phyloP scores from a whole-genome alignment of 2,888 invertebrate genomes.

The Ennomos quercinarius region DNA sequence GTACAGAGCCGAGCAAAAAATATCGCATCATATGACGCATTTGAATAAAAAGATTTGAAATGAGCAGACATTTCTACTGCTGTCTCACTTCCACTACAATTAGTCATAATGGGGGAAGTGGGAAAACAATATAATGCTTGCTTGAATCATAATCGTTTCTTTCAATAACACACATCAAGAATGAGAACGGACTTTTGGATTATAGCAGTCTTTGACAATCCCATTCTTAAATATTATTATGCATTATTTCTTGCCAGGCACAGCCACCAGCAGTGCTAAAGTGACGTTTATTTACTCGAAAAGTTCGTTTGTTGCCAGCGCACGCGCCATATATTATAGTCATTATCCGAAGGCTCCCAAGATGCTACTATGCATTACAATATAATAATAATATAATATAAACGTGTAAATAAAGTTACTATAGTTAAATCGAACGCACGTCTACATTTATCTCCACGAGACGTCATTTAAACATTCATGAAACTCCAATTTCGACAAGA shows the following conservation, averaged over 20 bases:
- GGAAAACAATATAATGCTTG: too few species aligned
- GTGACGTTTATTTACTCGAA: slow-evolving; percentile 19
- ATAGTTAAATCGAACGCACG: slow-evolving; percentile 74
- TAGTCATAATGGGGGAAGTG: too few species aligned
- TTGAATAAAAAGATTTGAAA: too few species aligned
- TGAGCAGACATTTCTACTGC: too few species aligned
- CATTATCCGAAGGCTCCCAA: slow-evolving; percentile 75
- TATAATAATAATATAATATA: slow-evolving; percentile 63
- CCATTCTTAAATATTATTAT: neutral
- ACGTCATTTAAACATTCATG: slow-evolving; percentile 70
- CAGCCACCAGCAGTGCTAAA: neutral
- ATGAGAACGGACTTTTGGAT: too few species aligned
- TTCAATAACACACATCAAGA: neutral
- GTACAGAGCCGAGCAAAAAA: neutral
- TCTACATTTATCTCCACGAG: slow-evolving; percentile 67
- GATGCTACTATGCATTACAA: slow-evolving; percentile 77
- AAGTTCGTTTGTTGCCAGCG: slow-evolving; percentile 64
- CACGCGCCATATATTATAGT: slow-evolving; percentile 60
- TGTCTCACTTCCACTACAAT: too few species aligned
- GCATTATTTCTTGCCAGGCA: neutral
- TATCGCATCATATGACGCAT: neutral
- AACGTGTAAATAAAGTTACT: slow-evolving; percentile 84
- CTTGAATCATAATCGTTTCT: too few species aligned
- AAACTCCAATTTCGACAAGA: slow-evolving; percentile 84
- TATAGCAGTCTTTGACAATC: neutral